A percentile compares a stretch with the other conserved stretches of the same genome.
These are phyloP conservation scores for Sebastes melanostomus DNA, from an alignment of 2,797 vertebrate species.

Conservation along the genomic window DNA sequence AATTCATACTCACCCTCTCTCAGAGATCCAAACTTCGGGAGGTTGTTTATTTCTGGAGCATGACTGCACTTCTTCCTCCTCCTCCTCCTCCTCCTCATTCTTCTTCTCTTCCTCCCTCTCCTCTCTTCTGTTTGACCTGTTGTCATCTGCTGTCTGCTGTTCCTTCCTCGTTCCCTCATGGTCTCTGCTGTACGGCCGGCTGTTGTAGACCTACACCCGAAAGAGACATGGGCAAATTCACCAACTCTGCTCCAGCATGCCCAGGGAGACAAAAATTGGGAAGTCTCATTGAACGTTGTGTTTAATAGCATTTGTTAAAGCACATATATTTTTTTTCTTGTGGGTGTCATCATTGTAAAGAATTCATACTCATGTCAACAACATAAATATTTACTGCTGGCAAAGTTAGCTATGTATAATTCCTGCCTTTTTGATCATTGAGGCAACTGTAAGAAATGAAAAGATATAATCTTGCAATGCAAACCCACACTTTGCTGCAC, in stretches of 20 bases:
- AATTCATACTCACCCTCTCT: constrained; percentile 89
- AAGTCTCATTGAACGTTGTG: constrained; percentile 71
- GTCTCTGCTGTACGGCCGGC: constrained; percentile 76
- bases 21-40: constrained; percentile 85
- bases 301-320: constrained; percentile 29
- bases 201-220: constrained; percentile 87
- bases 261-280: constrained; percentile 77
- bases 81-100: neutral
- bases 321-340: neutral
- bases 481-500: neutral
- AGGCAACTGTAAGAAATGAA: neutral
- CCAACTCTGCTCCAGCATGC: constrained; percentile 77
- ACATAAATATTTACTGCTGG: neutral
- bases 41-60: constrained; percentile 83
- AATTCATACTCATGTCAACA: neutral
- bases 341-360: neutral
- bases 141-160: constrained; percentile 78
- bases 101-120: constrained; percentile 23
- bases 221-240: constrained; percentile 80
- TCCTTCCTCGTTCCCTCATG: constrained; percentile 80
- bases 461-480: neutral
- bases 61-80: constrained; percentile 48
- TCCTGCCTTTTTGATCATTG: neutral
- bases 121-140: constrained; percentile 69
- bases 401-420: neutral